Conservation (phyloP, 2,888 invertebrate species). For the Panzeria rudis region DNA sequence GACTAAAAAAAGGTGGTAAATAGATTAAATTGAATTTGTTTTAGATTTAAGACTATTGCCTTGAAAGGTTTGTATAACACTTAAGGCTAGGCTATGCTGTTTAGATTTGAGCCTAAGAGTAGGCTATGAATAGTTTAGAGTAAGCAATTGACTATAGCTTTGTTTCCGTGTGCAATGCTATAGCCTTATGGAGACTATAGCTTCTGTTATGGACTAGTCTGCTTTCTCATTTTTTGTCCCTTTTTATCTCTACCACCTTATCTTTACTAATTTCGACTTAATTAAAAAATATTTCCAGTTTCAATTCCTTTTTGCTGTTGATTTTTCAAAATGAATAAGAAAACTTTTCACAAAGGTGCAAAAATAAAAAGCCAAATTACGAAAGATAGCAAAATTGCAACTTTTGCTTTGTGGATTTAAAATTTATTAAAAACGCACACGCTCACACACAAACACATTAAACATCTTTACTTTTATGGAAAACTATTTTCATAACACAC, state of each 20-base stretch:
- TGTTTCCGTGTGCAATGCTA: too few species aligned
- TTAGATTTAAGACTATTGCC: not conserved
- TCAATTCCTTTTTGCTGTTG: not conserved
- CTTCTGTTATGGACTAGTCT: too few species aligned
- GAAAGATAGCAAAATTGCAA: constrained; percentile 47
- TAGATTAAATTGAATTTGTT: not conserved
- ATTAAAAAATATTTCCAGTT: constrained; percentile 47
- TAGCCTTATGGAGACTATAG: too few species aligned
- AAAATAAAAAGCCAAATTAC: constrained; percentile 30
- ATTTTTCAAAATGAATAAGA: constrained; percentile 46
- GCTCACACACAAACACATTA: not conserved
- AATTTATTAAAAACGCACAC: constrained; percentile 50
- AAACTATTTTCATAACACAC: constrained; percentile 12
- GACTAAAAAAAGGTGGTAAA: not conserved
- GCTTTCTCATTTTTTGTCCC: not conserved
- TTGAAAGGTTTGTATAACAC: too few species aligned
- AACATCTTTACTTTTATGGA: not conserved
- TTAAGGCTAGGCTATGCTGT: too few species aligned
- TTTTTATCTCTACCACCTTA: not conserved
- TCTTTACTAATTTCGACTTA: constrained; percentile 28
- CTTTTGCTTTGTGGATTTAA: constrained; percentile 54
- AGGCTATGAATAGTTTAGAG: not conserved
- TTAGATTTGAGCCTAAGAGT: not conserved
- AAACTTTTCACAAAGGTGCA: constrained; percentile 53
- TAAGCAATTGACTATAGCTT: not conserved